Base-by-base conservation (phyloP, 2,113 vertebrate species). In the Jaculus jaculus region DNA sequence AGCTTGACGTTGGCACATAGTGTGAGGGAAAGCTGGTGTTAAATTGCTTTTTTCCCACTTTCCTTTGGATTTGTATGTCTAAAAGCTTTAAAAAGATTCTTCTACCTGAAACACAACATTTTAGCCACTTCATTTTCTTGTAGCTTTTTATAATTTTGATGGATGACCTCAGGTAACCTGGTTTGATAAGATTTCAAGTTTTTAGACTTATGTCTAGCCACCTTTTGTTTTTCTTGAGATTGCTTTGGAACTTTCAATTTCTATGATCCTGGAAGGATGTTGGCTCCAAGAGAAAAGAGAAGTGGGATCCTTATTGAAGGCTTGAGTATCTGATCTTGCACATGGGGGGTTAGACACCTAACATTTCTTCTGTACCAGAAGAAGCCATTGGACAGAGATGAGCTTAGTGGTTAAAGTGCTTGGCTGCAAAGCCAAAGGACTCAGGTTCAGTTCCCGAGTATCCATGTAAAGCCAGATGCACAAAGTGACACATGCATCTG, bases 171-270 rank as follows among this genome's bases (percentile, higher is more conserved):
- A 80, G 86, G 88, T 42, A 92, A 96, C 71, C 71, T 82, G 73
- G 61, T 87, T 83, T 89, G 89, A 87, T 90, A 86, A 96, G 83
- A 93, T 93, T 85, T 90, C 54, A 28, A 65, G 28, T 79, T 92
- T 91, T 86, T 51, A 86, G 86, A 88, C n/a, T 65, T 26, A n/a
- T 32, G 82, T 75, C 80, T 73, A 81, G 58, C 61, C 66, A 87
- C 39, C 66, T 71, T 94, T 60, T 79, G 32, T 86, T 82, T 89
- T 92, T 87, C 80, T 51, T 88, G 72, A 83, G 85, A 79, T 72
- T 85, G 58, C 80, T 92, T 85, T 88, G 72, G 85, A 94, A 90
- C 63, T 58, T 84, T 47, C 84, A 63, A 78, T 4, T 75, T 93
- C 61, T 73, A 80, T 94, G 90, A 74, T 80, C 75, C 84, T 79